Base-by-base conservation (phyloP, 2,113 vertebrate species). In the Aegithalos caudatus region DNA sequence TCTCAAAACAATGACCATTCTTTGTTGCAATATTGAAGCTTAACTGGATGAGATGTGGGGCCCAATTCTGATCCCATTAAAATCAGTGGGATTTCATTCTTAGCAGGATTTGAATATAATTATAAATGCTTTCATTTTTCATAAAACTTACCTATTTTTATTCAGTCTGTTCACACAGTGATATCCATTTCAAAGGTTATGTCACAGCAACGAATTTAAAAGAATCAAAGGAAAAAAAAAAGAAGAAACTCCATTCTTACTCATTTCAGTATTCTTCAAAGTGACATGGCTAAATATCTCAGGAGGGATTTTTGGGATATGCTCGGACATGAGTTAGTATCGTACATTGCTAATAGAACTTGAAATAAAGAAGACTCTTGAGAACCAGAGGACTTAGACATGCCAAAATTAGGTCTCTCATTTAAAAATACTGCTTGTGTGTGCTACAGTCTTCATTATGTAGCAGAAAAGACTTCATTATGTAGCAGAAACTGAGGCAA, bases 61-160 rank as follows among this genome's bases (percentile, higher is more conserved):
- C 50, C 82, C 54, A 77, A 48, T 73, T 92, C 50, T 71, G 56
- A 96, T 95, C 87, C 60, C n/a, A 92, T 88, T 95, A 93, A 91
- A 95, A 80, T 83, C 79, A 88, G 56, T 81, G 28, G 70, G 56
- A 83, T 94, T 96, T 96, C 81, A 78, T 94, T 74, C 84, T 88
- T 95, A 89, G 78, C 64, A 92, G 94, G 53, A 94, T 97, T 97
- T 96, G 65, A 95, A 95, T 94, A 71, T 81, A 95, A 93, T 96
- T 96, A 93, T 81, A 42, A 92, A 53, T 76, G 58, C 86, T 95
- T 96, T 92, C 69, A 51, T 89, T 95, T 96, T 93, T 80, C 33
- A 53, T 53, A 92, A 95, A 89, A 66, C 66, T 91, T 82, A 40
- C 11, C 50, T 86, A 48, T 31, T 57, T 96, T 94, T 38, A 56